Evolutionary conservation across 1,140 invertebrate species (phyloP), one percentile per base, ranked within the genome.

Genomic region (Drosophila dunni): DNA sequence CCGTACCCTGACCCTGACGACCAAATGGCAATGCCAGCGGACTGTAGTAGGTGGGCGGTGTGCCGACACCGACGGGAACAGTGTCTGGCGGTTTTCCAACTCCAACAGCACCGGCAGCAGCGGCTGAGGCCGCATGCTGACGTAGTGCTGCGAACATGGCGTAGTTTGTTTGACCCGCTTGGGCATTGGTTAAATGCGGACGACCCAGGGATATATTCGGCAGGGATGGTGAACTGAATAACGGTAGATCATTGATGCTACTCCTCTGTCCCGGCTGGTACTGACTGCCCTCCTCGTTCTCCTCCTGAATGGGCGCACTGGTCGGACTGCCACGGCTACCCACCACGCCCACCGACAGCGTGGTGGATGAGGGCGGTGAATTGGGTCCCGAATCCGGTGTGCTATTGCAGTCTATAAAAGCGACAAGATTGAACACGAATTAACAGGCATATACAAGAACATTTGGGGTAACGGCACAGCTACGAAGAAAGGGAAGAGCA

Each of bases 171-270:
- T 83, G 76, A 81, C 93, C 80, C 85, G 93, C 62, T 11, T 38
- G 53, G 79, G 83, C 81, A 75, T 92, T 91, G 38, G 94, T 93
- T 79, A 94, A 94, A 85, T 96, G 96, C 70, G 97, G 97, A 90
- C 96, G 94, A 42, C 97, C 98, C 68, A 99, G 93, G 42, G 97
- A 98, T 83, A 99, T 99, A 93, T 99, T 99, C 69, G 98, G 98
- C 95, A 99, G 95, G 79, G 98, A 98, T 40, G 98, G 98, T 80
- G 97, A 98, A 81, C 97, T 98, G 93, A 98, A 99, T 10, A 99
- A 93, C 34, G 95, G 96, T 92, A 94, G 88, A 72, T 94, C 94
- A 51, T 93, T 91, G 62, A 93, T 91, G 76, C 84, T 92, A 72
- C 90, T 91, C 6, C 92, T 65, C 61, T 93, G 92, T 42, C 93